Percentiles rank a stretch among this genome's conserved stretches.
phyloP scores from a whole-genome alignment of 1,140 invertebrate genomes.

The Zaprionus taronus region DNA sequence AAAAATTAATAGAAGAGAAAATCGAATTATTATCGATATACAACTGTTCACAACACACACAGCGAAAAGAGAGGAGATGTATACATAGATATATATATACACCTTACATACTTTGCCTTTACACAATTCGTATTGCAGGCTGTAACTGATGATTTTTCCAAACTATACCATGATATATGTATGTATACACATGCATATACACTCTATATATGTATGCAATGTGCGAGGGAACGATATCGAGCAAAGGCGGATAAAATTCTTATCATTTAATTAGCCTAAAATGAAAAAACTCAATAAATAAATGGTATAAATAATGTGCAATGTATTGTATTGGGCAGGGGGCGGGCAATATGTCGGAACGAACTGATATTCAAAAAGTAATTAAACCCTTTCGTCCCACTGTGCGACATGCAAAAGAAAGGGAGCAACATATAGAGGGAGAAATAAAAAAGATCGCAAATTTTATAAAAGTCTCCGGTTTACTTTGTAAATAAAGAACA shows the following conservation, averaged over 20 bases:
- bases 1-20: background rate
- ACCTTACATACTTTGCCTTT: constrained; percentile 36
- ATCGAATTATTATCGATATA: constrained; percentile 5
- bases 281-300: constrained; percentile 39
- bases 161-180: constrained; percentile 3
- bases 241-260: constrained; percentile 46
- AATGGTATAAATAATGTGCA: constrained; percentile 10
- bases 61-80: constrained; percentile 12
- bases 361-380: no score
- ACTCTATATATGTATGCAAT: background rate
- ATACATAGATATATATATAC: constrained; percentile 31
- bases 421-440: background rate
- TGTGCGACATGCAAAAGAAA: background rate
- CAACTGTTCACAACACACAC: constrained; percentile 37
- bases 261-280: constrained; percentile 74
- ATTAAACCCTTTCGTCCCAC: no score
- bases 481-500: no score
- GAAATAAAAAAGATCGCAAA: no score
- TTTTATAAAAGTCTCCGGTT: no score
- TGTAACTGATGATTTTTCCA: constrained; percentile 4
- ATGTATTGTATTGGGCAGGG: background rate
- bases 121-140: constrained; percentile 22
- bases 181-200: constrained; percentile 9
- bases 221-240: constrained; percentile 15
- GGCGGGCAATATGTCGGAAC: no score